Evolutionary conservation across 2,113 vertebrate genomes (phyloP).

Genomic region (Hyla sarda): DNA sequence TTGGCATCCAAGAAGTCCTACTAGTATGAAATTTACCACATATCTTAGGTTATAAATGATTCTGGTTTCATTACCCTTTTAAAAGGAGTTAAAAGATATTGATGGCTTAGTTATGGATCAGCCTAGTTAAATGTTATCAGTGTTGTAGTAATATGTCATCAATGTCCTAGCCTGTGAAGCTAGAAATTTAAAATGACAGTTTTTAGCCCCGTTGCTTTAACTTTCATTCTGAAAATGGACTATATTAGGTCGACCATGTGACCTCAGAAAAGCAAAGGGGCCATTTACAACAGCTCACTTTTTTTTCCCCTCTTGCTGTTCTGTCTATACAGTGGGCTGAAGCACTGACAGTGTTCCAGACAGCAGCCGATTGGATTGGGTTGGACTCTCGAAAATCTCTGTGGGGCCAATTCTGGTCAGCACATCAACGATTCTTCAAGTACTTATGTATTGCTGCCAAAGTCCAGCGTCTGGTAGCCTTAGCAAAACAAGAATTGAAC

Average conservation of each 20-base stretch:
- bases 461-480: slow-evolving; percentile 88
- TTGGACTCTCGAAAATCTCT: slow-evolving; percentile 92
- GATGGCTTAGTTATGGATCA: too few relatives aligned
- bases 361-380: slow-evolving; percentile 86
- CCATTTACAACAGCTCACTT: neutral
- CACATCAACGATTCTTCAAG: slow-evolving; percentile 99
- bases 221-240: neutral
- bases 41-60: too few relatives aligned
- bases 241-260: too few relatives aligned
- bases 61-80: too few relatives aligned
- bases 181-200: too few relatives aligned
- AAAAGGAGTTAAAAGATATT: too few relatives aligned
- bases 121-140: too few relatives aligned
- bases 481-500: slow-evolving; percentile 86
- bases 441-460: slow-evolving; percentile 97
- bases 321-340: slow-evolving; percentile 86
- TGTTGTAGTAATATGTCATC: too few relatives aligned
- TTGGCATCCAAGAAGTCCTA: too few relatives aligned
- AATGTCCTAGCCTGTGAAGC: too few relatives aligned
- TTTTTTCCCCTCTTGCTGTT: neutral
- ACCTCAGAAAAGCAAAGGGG: too few relatives aligned
- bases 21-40: too few relatives aligned
- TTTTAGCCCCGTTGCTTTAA: neutral
- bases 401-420: slow-evolving; percentile 98
- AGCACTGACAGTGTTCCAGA: slow-evolving; percentile 88